phyloP scores from a whole-genome alignment of 2,797 vertebrate genomes.

The Myotis daubentonii region DNA sequence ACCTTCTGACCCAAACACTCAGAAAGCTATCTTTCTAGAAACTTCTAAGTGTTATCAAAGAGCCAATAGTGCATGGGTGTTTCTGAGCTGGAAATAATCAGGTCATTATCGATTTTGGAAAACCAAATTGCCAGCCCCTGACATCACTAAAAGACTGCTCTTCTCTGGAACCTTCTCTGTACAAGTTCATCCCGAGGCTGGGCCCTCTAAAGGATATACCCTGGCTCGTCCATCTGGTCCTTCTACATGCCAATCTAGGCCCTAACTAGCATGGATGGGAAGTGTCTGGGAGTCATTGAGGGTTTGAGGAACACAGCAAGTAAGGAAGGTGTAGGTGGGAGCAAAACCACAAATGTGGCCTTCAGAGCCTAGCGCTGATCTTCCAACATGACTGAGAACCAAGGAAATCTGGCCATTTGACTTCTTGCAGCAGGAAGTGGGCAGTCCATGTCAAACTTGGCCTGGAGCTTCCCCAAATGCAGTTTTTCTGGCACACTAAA shows the following conservation, averaged over 20 bases:
- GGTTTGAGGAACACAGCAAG: conserved; percentile 36
- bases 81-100: conserved; percentile 71
- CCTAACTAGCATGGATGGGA: neutral
- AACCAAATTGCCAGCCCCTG: conserved; percentile 64
- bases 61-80: conserved; percentile 60
- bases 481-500: conserved; percentile 21
- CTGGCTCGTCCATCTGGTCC: conserved; percentile 15
- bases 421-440: conserved; percentile 47
- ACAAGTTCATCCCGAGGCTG: conserved; percentile 59
- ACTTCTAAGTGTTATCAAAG: conserved; percentile 60
- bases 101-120: conserved; percentile 64
- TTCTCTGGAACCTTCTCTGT: conserved; percentile 48
- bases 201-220: neutral
- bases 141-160: conserved; percentile 50
- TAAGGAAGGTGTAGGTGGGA: conserved; percentile 34
- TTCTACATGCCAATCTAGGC: neutral
- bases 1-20: conserved; percentile 59
- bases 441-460: conserved; percentile 41
- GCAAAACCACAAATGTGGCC: conserved; percentile 52
- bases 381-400: conserved; percentile 32
- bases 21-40: conserved; percentile 69
- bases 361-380: neutral
- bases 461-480: conserved; percentile 3
- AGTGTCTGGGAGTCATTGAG: conserved; percentile 48
- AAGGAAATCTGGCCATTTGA: conserved; percentile 45